Percentiles rank a stretch among this genome's conserved stretches.
These are phyloP conservation scores for Sebastiscus albofasciatus DNA, from an alignment of 2,797 vertebrate species.

Conservation along the genomic window DNA sequence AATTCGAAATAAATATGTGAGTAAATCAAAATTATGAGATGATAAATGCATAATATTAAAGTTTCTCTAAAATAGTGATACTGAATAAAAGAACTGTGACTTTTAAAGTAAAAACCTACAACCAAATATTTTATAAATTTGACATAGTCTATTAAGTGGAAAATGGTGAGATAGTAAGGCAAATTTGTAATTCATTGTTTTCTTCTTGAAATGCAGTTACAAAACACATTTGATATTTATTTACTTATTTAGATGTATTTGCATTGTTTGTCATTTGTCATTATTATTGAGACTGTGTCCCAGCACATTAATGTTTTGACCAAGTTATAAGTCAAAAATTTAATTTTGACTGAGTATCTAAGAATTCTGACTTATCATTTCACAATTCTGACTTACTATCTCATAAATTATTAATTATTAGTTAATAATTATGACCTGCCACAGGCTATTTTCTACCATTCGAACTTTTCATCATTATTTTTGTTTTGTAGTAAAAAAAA, in stretches of 20 bases:
- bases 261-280: not conserved
- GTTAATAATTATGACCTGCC: not conserved
- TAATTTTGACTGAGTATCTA: not conserved
- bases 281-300: not conserved
- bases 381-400: not conserved
- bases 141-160: rapidly evolving
- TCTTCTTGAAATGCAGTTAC: not conserved
- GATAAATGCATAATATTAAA: no score
- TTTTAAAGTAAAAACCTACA: not conserved
- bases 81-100: no score
- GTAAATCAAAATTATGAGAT: not conserved
- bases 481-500: not conserved
- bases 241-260: not conserved
- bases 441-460: not conserved
- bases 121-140: not conserved
- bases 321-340: not conserved
- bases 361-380: not conserved
- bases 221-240: not conserved
- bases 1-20: no score
- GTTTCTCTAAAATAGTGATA: no score
- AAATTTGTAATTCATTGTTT: not conserved
- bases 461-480: not conserved
- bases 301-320: not conserved
- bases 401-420: not conserved
- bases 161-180: not conserved